phyloP scores from a whole-genome alignment of 2,888 invertebrate species.

The Campaea margaritaria region DNA sequence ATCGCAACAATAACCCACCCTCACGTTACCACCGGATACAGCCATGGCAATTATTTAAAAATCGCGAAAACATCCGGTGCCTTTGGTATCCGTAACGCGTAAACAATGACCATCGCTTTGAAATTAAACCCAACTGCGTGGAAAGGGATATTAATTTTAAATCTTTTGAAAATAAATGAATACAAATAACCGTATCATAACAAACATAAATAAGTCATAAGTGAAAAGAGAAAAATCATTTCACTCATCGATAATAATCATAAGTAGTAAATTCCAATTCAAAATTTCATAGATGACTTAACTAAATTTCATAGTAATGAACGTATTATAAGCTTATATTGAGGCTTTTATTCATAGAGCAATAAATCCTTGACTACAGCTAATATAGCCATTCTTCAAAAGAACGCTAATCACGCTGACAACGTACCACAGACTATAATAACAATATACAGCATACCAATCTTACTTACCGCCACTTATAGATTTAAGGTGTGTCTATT shows the following conservation, averaged over 20 bases:
- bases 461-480: constrained; percentile 8
- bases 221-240: too few relatives aligned
- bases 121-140: constrained; percentile 33
- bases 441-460: too few relatives aligned
- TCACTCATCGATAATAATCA: too few relatives aligned
- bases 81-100: constrained; percentile 36
- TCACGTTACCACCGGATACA: constrained; percentile 21
- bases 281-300: too few relatives aligned
- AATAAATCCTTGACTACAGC: too few relatives aligned
- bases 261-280: too few relatives aligned
- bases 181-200: background rate
- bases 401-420: too few relatives aligned
- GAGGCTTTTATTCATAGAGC: too few relatives aligned
- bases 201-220: background rate
- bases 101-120: constrained; percentile 44
- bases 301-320: too few relatives aligned
- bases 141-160: constrained; percentile 16
- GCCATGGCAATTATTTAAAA: constrained; percentile 45
- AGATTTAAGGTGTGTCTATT: constrained; percentile 46
- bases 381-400: too few relatives aligned
- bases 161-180: background rate
- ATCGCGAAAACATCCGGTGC: constrained; percentile 41
- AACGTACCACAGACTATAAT: too few relatives aligned
- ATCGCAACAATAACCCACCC: constrained; percentile 27
- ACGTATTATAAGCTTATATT: too few relatives aligned